Conservation (phyloP, 2,797 vertebrate genomes). For the Onychomys arenicola region DNA sequence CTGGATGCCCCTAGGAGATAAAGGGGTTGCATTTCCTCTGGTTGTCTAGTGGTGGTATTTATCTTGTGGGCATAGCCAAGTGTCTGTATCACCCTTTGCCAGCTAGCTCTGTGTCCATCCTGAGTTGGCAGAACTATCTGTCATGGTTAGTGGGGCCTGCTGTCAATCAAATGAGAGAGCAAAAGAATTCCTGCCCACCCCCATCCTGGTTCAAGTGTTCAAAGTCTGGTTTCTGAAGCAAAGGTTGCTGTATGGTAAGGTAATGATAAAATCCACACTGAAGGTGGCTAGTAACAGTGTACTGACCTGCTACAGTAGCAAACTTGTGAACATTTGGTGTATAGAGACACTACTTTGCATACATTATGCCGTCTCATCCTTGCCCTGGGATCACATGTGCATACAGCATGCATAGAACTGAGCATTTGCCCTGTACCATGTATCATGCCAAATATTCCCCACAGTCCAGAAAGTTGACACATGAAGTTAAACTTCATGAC, state of each 20-base stretch:
- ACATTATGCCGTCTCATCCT: not conserved
- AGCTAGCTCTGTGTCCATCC: conserved; percentile 25
- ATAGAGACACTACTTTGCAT: not conserved
- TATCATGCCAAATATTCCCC: not conserved
- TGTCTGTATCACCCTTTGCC: not conserved
- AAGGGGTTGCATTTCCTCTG: conserved; percentile 39
- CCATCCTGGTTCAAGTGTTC: not conserved
- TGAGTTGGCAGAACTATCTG: not conserved
- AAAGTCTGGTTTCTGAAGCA: conserved; percentile 12
- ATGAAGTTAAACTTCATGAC: conserved; percentile 7
- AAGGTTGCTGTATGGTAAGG: not conserved
- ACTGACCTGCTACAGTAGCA: not conserved
- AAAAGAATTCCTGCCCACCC: not conserved
- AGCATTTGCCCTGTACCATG: not conserved
- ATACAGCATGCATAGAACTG: not conserved
- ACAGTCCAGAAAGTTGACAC: not conserved
- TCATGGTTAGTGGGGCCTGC: not conserved
- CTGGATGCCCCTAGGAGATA: conserved; percentile 49
- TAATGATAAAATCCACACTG: conserved; percentile 21
- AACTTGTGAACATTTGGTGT: not conserved
- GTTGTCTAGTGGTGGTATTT: conserved; percentile 9
- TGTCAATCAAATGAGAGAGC: conserved; percentile 20
- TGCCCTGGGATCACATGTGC: not conserved
- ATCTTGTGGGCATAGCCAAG: not conserved
- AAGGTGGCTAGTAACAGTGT: not conserved